Base-by-base conservation (phyloP, 1,140 invertebrate species). In the Nymphalis io region DNA sequence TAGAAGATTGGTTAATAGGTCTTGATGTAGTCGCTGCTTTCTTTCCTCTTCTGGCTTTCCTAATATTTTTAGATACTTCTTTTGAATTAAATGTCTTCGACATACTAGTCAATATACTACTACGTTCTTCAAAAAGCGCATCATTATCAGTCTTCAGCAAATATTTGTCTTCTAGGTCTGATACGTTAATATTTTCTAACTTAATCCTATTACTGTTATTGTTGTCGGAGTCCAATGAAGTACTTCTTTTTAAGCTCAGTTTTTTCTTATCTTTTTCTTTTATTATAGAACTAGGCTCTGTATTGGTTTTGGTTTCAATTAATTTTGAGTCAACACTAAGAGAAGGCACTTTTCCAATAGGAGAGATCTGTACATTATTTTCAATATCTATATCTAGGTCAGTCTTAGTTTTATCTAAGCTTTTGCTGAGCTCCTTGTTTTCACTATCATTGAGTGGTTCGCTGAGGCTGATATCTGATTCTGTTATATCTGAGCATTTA, bases 391-490 rank as follows among this genome's bases (percentile, higher is more conserved):
- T 73, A 87, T 87, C 87, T 89, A 89, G 82, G 75, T 90, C 88
- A 89, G 87, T 90, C 89, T 90, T 89, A 81, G 80, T 76, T 85
- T 91, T 89, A 83, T 91, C 89, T 88, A 89, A 72, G 84, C 89
- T 90, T 85, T 90, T 90, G 80, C 85, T 90, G 87, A 89, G 87
- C 80, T 90, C 87, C 78, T 88, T 89, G 63, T 74, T 83, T 63
- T 87, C 88, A 39, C 83, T 79, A 64, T 93, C 94, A 60, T 84
- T 83, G 60, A 91, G 89, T 38, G 87, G 88, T 79, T 95, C 94
- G 13, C 92, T 94, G 65, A 93, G 92, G 75, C 93, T 94, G 66
- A 93, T 90, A 78, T 95, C 94, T 4, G 93, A 93, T 73, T 94
- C 94, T 10, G 92, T 93, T 68, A 90, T 82, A 78, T 94, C 94